Base-by-base conservation (phyloP, 2,888 invertebrate species). In the Meloe dianella region DNA sequence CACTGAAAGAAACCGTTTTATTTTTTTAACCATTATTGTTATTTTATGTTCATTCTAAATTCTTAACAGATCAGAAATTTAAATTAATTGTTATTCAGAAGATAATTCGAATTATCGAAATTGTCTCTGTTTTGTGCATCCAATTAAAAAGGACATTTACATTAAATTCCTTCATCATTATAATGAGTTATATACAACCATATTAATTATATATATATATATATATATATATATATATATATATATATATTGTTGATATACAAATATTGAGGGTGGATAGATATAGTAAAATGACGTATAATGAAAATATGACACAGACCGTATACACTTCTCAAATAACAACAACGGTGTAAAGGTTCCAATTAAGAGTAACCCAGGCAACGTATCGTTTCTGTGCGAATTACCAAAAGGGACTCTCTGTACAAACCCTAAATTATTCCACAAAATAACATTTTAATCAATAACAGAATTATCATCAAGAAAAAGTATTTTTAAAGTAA, bases 291-390 rank as follows among this genome's bases (percentile, higher is more conserved):
- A 69, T 69, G 68, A 68, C 65, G 66, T 68, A 68, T 61, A 69
- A 73, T 71, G 73, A 75, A 77, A 78, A 76, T 78, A 77, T 78
- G 77, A 77, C 77, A 77, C 73, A 51, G 51, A 71, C 74, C 76
- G 71, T 72, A 66, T 57, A 67, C 67, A 74, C 75, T 77, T 80
- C 79, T 80, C 80, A 76, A 77, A 79, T 80, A 80, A 79, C 80
- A 77, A 77, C 77, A 74, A 51, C 51, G 24, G 72, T 73, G 79
- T 78, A 80, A 80, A 79, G 79, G 77, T 78, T 75, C 80, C 78
- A 80, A 80, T 80, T 80, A 80, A 77, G 75, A 79, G 80, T 79
- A 78, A 78, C 80, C 80, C 71, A 69, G 79, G 80, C 78, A 79
- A 80, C 80, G 65, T 67, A 71, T 51, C 22, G 51, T 64, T 63